These are phyloP conservation scores for Fragum fragum DNA, from an alignment of 2,888 invertebrate species.

Conservation along the genomic window DNA sequence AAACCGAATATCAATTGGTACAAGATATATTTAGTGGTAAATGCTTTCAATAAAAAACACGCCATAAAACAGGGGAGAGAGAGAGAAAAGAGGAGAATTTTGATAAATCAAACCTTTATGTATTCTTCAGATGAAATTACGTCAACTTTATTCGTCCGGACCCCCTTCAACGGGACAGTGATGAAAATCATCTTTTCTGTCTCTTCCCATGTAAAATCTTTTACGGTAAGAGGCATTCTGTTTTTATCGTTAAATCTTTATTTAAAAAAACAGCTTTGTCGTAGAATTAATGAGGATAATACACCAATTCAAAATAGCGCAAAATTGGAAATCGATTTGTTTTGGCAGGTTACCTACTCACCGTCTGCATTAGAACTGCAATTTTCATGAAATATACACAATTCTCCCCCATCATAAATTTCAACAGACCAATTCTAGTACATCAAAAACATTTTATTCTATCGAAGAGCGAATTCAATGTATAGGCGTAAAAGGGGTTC, in stretches of 20 bases:
- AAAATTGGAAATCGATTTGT: constrained; percentile 7
- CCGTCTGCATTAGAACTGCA: constrained; percentile 4
- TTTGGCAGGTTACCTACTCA: constrained; percentile 18
- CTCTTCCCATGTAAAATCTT: constrained; percentile 93
- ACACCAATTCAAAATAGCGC: background rate
- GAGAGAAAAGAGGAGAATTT: too few species aligned
- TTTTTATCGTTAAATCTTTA: background rate
- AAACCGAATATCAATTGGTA: too few species aligned
- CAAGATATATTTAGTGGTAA: too few species aligned
- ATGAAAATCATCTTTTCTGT: constrained; percentile 90
- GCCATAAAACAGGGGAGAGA: too few species aligned
- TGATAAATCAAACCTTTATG: constrained; percentile 90
- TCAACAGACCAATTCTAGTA: too few species aligned
- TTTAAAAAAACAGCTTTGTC: background rate
- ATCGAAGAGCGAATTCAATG: too few species aligned
- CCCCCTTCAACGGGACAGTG: constrained; percentile 90
- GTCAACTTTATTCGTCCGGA: constrained; percentile 90
- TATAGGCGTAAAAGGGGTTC: too few species aligned
- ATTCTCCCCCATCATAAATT: background rate
- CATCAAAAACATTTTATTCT: too few species aligned
- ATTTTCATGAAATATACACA: background rate
- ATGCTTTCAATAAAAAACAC: too few species aligned
- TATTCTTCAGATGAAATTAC: constrained; percentile 91
- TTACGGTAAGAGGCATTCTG: constrained; percentile 88
- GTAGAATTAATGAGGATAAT: background rate